A percentile compares a stretch with the other conserved stretches of the same genome.
Evolutionary conservation across 2,888 invertebrate species (phyloP).

Genomic region (Campoplex nolae): DNA sequence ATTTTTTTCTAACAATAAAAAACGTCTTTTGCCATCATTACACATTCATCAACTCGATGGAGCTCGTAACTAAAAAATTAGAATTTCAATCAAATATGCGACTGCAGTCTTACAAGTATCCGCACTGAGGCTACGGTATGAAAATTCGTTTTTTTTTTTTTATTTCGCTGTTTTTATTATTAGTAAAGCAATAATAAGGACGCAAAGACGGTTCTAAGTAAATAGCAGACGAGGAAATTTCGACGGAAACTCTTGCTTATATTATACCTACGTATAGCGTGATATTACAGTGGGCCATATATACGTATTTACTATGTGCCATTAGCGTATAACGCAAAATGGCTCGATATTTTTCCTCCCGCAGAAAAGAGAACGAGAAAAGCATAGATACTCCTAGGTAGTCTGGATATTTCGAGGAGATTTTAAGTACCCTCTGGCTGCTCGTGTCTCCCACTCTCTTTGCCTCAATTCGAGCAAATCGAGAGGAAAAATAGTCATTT

Average conservation of each 20-base stretch:
- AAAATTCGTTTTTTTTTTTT: neutral
- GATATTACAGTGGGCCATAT: neutral
- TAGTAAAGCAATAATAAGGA: constrained; percentile 59
- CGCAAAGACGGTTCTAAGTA: constrained; percentile 40
- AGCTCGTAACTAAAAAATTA: neutral
- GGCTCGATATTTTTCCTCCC: constrained; percentile 51
- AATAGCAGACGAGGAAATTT: constrained; percentile 25
- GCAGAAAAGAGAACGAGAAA: constrained; percentile 5
- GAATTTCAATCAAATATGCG: neutral
- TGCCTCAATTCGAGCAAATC: constrained; percentile 36
- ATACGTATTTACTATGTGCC: constrained; percentile 3
- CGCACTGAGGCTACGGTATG: neutral
- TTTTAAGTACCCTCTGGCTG: constrained; percentile 35
- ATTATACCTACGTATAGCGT: neutral
- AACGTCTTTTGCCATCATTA: too few relatives aligned
- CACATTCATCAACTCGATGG: too few relatives aligned
- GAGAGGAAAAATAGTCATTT: constrained; percentile 53
- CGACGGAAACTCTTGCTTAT: constrained; percentile 29
- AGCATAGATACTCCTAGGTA: constrained; percentile 23
- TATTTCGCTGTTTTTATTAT: too few relatives aligned
- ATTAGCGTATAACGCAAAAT: constrained; percentile 28
- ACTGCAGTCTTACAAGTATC: neutral
- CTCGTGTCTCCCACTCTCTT: neutral
- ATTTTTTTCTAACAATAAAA: too few relatives aligned
- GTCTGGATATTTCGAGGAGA: constrained; percentile 21